Evolutionary conservation across 64 coral and sea anemone species (phyloP).

Genomic region (Cladopsammia gracilis): DNA sequence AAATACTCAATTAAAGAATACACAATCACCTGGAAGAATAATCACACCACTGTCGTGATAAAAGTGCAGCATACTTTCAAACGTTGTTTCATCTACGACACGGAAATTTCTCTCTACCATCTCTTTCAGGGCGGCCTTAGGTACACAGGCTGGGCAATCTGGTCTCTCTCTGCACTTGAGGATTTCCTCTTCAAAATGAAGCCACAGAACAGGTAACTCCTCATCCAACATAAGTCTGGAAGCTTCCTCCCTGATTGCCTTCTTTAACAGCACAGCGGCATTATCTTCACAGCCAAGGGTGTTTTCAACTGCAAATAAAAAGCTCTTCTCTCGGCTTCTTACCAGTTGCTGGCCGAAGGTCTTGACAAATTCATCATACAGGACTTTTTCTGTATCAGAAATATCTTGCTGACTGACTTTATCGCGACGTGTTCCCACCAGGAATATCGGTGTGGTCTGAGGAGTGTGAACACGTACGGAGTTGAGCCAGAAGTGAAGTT

Average conservation of each 20-base stretch:
- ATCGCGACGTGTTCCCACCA: slow-evolving; percentile 76
- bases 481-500: slow-evolving; percentile 82
- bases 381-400: slow-evolving; percentile 5
- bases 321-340: neutral
- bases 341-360: slow-evolving; percentile 73
- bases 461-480: slow-evolving; percentile 77
- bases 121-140: slow-evolving; percentile 17
- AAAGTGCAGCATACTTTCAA: slow-evolving; percentile 79
- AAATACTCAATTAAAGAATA: too few species aligned
- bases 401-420: slow-evolving; percentile 39
- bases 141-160: slow-evolving; percentile 29
- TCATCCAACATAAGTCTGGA: slow-evolving; percentile 27
- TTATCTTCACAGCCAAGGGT: slow-evolving; percentile 33
- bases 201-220: slow-evolving; percentile 76
- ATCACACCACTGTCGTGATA: slow-evolving; percentile 89
- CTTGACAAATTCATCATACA: slow-evolving; percentile 30
- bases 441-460: slow-evolving; percentile 59
- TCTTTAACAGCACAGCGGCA: slow-evolving; percentile 31
- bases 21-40: slow-evolving; percentile 60
- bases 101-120: slow-evolving; percentile 31
- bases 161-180: slow-evolving; percentile 31
- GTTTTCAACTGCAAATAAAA: slow-evolving; percentile 81
- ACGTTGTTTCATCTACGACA: slow-evolving; percentile 7
- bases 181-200: slow-evolving; percentile 87
- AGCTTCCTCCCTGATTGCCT: slow-evolving; percentile 67